Evolutionary conservation across 2,797 vertebrate species (phyloP), one percentile per base, ranked within the genome.

Genomic region (Ctenopoma multispine): DNA sequence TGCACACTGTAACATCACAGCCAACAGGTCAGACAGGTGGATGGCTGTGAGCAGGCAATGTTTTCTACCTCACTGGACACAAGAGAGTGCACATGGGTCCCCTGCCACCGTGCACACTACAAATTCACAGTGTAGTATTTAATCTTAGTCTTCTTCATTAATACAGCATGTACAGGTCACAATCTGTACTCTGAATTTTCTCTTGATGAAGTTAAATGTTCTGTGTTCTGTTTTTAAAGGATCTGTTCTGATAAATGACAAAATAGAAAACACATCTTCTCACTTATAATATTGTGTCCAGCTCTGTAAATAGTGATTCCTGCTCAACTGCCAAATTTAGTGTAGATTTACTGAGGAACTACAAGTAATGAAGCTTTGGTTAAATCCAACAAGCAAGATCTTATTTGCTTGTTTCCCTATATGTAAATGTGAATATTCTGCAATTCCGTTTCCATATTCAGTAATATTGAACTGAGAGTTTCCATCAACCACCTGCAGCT

Each of bases 21-120:
- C 82, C 85, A 72, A 76, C 69, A 23, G 85, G 86, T 86, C 86
- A 87, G 84, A 84, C 81, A 88, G 89, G 83, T 82, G 71, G 77
- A 86, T 63, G 75, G 62, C 73, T 74, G 57, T 11, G 77, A 77
- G 65, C 67, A 74, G 56, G 74, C 82, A 47, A 59, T 63, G 73
- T 84, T 86, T 85, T 88, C 74, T 63, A 60, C 60, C 62, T 72
- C 69, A 69, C 50, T 29, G 50, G 73, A 80, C 63, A 72, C 63
- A 81, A 55, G 46, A 40, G 15, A 50, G 60, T 27, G 72, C 63
- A 79, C 73, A 64, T 7, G 65, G 56, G 36, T 46, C 54, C 44
- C 36, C 54, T 68, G 53, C 36, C 56, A 48, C 48, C 20, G 17
- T 18, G 41, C n/a, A 24, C 15, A 31, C 18, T 13, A 12, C 57